Conservation (phyloP, 1,140 invertebrate genomes). For the Triops cancriformis region DNA sequence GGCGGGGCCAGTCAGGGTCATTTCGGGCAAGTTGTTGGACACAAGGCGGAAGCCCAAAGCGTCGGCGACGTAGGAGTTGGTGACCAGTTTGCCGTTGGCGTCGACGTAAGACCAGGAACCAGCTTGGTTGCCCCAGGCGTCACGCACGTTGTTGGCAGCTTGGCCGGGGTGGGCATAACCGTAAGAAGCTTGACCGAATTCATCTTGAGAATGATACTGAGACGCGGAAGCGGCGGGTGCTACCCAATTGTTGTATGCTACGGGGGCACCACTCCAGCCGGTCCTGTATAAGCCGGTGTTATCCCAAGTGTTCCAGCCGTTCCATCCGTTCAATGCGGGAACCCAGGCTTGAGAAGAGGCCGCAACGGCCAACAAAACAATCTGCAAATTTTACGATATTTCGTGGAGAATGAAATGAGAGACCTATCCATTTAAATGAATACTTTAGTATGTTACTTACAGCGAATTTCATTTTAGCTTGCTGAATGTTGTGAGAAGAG, state of each 20-base stretch:
- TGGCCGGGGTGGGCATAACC: slow-evolving; percentile 34
- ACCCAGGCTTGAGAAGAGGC: slow-evolving; percentile 31
- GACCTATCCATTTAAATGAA: not conserved
- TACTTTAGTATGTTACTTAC: not conserved
- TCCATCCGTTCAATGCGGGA: slow-evolving; percentile 5
- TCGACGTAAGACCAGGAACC: slow-evolving; percentile 40
- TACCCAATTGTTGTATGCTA: slow-evolving; percentile 9
- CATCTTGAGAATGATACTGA: slow-evolving; percentile 35
- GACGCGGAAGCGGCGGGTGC: slow-evolving; percentile 23
- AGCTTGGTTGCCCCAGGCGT: slow-evolving; percentile 36
- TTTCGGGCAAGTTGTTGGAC: slow-evolving; percentile 33
- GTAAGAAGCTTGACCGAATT: slow-evolving; percentile 31
- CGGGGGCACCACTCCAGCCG: not conserved
- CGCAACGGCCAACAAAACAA: slow-evolving; percentile 35
- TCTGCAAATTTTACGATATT: slow-evolving; percentile 32
- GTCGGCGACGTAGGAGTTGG: slow-evolving; percentile 39
- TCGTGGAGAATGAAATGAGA: not conserved
- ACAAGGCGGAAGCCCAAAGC: slow-evolving; percentile 31
- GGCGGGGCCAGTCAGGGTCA: not conserved
- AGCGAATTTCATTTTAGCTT: slow-evolving; percentile 1
- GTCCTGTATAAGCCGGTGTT: not conserved
- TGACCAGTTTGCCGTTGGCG: slow-evolving; percentile 36
- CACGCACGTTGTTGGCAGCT: slow-evolving; percentile 31
- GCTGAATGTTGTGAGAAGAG: not conserved
- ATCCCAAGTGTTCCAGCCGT: slow-evolving; percentile 18